Conservation (phyloP, 2,888 invertebrate genomes). For the Morpho deidamia region DNA sequence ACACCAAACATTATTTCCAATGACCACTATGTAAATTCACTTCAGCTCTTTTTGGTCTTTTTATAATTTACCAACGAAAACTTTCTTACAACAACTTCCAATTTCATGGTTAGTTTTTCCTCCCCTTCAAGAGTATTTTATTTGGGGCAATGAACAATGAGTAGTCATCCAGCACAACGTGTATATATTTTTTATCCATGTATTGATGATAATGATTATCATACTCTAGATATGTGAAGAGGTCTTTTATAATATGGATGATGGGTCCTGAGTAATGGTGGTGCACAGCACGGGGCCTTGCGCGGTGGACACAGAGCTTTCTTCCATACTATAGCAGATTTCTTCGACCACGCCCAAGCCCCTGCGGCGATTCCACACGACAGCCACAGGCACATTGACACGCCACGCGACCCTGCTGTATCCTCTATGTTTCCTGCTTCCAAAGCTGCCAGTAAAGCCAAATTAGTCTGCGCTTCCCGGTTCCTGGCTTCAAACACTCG, state of each 20-base stretch:
- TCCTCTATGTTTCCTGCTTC: slow-evolving; percentile 49
- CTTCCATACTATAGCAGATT: slow-evolving; percentile 80
- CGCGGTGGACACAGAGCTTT: slow-evolving; percentile 68
- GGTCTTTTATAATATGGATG: slow-evolving; percentile 66
- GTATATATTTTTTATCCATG: too few species aligned
- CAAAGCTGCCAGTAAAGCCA: slow-evolving; percentile 70
- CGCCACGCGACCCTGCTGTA: slow-evolving; percentile 48
- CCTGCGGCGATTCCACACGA: slow-evolving; percentile 81
- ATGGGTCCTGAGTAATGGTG: slow-evolving; percentile 53
- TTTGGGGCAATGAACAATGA: too few species aligned
- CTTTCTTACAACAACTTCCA: too few species aligned
- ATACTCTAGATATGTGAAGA: slow-evolving; percentile 65
- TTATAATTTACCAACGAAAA: too few species aligned
- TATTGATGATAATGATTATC: slow-evolving; percentile 22
- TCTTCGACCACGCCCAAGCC: slow-evolving; percentile 82
- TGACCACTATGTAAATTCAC: too few species aligned
- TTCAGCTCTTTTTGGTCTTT: too few species aligned
- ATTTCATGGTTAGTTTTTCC: too few species aligned
- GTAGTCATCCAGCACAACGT: too few species aligned
- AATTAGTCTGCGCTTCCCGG: slow-evolving; percentile 62
- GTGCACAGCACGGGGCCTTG: slow-evolving; percentile 51
- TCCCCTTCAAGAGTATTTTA: too few species aligned
- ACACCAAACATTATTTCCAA: too few species aligned
- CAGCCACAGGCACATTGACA: slow-evolving; percentile 80
- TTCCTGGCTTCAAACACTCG: slow-evolving; percentile 80